A percentile compares a stretch with the other conserved stretches of the same genome.
phyloP scores from a whole-genome alignment of 2,797 vertebrate species.

The Bradypodion ventrale region DNA sequence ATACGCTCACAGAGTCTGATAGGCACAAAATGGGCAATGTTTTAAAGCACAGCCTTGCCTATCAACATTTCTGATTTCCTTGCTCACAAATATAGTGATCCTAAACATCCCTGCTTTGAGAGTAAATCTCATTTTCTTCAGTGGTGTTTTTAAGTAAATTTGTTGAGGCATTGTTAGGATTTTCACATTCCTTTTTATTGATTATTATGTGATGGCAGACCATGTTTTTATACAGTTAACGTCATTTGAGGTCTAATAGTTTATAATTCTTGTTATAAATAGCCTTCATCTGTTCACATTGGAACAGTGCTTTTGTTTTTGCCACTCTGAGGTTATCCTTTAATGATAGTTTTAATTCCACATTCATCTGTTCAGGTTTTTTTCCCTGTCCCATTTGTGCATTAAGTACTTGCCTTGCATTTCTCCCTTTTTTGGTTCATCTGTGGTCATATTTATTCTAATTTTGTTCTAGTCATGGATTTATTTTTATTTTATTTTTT shows the following conservation, averaged over 20 bases:
- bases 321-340: background rate
- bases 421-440: slow-evolving; percentile 41
- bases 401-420: background rate
- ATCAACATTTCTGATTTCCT: background rate
- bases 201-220: background rate
- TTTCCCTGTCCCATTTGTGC: slow-evolving; percentile 16
- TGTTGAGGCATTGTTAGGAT: background rate
- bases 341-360: background rate
- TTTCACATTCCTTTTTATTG: background rate
- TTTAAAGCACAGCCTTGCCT: background rate
- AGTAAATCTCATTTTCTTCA: background rate
- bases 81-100: background rate
- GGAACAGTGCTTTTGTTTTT: background rate
- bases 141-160: background rate
- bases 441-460: slow-evolving; percentile 27
- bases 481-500: slow-evolving; percentile 7
- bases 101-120: background rate
- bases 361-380: slow-evolving; percentile 2
- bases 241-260: background rate
- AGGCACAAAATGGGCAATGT: background rate
- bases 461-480: slow-evolving; percentile 7
- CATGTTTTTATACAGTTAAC: background rate
- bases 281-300: background rate
- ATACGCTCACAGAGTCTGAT: background rate
- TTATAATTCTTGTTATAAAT: background rate